Base-by-base conservation (phyloP, 2,888 invertebrate species). In the Palloptera scutellata region DNA sequence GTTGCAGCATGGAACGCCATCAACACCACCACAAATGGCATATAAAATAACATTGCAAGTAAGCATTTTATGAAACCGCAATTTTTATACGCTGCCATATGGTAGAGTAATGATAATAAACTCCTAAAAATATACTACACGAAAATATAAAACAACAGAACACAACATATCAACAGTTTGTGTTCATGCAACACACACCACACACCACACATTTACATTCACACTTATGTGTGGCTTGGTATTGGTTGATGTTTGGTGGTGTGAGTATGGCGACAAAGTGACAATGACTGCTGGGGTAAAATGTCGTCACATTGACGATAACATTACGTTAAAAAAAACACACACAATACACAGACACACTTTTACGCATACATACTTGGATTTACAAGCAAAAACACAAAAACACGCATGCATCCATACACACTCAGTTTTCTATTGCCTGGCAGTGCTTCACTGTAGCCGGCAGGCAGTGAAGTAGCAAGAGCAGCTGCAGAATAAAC, bases 71-170 rank as follows among this genome's bases (percentile, higher is more conserved):
- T 61, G 67, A 59, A 63, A 68, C 57, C 59, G 52, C 70, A 68
- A 53, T 76, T 78, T 75, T 52, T 30, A 30, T 30, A 30, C 55
- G 20, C 54, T 75, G 71, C 81, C 80, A 80, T 81, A 81, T 80
- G 80, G 78, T 75, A 77, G 68, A 72, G 70, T 75, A 78, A 79
- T 77, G 76, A 81, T 80, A 81, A 80, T 80, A 80, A 79, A 80
- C 80, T 78, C 81, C 76, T 77, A 73, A 77, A 79, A 79, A 73
- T 79, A 79, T 77, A 76, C 70, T 55, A 70, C 65, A 75, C 43
- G 63, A 64, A 52, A n/a, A 43, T n/a, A 12, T 45, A 1, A 41
- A 43, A 66, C 13, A 19, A 53, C 9, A 30, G 11, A 43, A 11
- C 41, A 57, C 5, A 45, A 30, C 52, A 64, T 61, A 67, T 67